These are phyloP conservation scores for Falco berigora DNA, from an alignment of 2,797 vertebrate species.

Conservation along the genomic window DNA sequence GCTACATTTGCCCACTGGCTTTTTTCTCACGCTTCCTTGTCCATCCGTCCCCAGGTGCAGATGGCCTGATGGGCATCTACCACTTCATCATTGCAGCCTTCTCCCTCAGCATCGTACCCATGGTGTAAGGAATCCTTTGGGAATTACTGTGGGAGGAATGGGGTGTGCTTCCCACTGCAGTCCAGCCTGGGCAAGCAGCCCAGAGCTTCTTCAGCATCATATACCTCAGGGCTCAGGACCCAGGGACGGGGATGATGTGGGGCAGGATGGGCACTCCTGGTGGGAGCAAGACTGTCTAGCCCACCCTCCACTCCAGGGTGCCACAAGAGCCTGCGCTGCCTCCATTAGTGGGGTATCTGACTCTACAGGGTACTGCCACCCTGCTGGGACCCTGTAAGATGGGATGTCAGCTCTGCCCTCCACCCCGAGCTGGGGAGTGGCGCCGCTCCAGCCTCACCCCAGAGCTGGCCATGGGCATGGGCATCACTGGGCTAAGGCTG, in stretches of 20 bases:
- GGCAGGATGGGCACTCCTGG: not conserved
- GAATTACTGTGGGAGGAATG: constrained; percentile 72
- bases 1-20: too few relatives aligned
- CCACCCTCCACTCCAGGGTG: not conserved
- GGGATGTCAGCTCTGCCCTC: not conserved
- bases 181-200: constrained; percentile 57
- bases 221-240: not conserved
- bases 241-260: rapidly evolving
- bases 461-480: not conserved
- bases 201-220: constrained; percentile 63
- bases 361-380: rapidly evolving
- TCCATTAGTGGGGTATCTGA: not conserved
- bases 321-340: rapidly evolving
- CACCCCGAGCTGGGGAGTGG: not conserved
- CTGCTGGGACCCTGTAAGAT: not conserved
- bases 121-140: constrained; percentile 67
- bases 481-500: not conserved
- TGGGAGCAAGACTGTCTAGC: not conserved
- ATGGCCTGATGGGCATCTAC: constrained; percentile 73
- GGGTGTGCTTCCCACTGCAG: constrained; percentile 72
- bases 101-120: constrained; percentile 64
- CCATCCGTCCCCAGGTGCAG: constrained; percentile 52
- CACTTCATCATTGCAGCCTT: constrained; percentile 72
- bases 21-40: not conserved
- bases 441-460: not conserved